Evolutionary conservation across 1,140 invertebrate genomes (phyloP).

Genomic region (Panulirus ornatus): DNA sequence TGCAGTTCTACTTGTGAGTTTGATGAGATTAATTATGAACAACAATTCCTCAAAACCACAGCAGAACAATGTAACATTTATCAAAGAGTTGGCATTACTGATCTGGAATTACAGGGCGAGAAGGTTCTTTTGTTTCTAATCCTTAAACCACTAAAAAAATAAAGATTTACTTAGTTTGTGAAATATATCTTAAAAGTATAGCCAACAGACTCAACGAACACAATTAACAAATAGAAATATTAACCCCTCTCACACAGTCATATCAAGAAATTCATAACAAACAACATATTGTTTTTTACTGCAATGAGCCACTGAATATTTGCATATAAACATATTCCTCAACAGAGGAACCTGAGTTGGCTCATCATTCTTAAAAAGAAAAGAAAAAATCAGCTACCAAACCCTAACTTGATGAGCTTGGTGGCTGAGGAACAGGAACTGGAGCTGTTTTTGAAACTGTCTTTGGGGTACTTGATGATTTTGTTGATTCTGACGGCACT

Average conservation of each 20-base stretch:
- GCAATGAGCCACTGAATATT: background rate
- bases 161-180: constrained; percentile 36
- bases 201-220: constrained; percentile 26
- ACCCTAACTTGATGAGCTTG: constrained; percentile 52
- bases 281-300: background rate
- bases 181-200: constrained; percentile 7
- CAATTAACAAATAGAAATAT: constrained; percentile 15
- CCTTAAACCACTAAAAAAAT: constrained; percentile 44
- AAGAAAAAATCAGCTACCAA: background rate
- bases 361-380: constrained; percentile 4
- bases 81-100: background rate
- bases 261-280: constrained; percentile 26
- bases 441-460: constrained; percentile 50
- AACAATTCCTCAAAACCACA: background rate
- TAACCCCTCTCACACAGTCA: constrained; percentile 28
- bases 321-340: constrained; percentile 25
- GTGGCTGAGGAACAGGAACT: constrained; percentile 62
- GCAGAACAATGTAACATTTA: constrained; percentile 1
- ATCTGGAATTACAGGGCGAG: background rate
- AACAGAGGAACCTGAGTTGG: background rate
- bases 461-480: background rate
- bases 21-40: background rate
- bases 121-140: background rate
- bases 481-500: background rate
- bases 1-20: background rate